Evolutionary conservation across 2,888 invertebrate genomes (phyloP).

Genomic region (Hybos culiciformis): DNA sequence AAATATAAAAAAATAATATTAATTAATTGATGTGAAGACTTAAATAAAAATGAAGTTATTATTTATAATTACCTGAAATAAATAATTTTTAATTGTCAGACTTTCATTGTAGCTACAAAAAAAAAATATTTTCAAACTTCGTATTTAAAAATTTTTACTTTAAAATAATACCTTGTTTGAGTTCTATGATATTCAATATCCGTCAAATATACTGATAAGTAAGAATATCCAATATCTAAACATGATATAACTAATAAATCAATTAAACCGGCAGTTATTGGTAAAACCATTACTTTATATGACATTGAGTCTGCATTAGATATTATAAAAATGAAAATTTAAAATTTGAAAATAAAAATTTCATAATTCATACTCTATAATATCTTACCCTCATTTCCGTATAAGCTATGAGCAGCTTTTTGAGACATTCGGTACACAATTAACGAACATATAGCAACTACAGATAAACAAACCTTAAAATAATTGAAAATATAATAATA

Average conservation of each 20-base stretch:
- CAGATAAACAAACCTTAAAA: conserved; percentile 48
- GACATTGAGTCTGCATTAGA: conserved; percentile 38
- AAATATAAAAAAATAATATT: no score
- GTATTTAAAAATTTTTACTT: no score
- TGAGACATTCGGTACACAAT: conserved; percentile 62
- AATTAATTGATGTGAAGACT: no score
- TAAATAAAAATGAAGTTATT: conserved; percentile 82
- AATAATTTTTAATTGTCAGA: conserved; percentile 71
- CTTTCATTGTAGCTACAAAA: no score
- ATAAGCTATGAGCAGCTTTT: conserved; percentile 43
- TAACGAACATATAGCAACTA: conserved; percentile 61
- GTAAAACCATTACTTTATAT: conserved; percentile 52
- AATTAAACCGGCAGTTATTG: conserved; percentile 61
- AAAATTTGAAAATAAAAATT: no score
- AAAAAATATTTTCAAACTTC: no score
- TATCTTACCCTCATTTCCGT: conserved; percentile 36
- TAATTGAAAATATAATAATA: not conserved
- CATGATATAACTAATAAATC: conserved; percentile 65
- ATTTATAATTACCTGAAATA: conserved; percentile 81
- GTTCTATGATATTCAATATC: conserved; percentile 65
- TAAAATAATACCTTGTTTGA: conserved; percentile 75
- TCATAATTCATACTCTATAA: no score
- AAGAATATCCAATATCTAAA: conserved; percentile 55
- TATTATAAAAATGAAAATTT: no score
- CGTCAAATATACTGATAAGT: conserved; percentile 51